These are phyloP conservation scores for Oreochromis tanganicae DNA, from an alignment of 2,113 vertebrate species.

Conservation along the genomic window DNA sequence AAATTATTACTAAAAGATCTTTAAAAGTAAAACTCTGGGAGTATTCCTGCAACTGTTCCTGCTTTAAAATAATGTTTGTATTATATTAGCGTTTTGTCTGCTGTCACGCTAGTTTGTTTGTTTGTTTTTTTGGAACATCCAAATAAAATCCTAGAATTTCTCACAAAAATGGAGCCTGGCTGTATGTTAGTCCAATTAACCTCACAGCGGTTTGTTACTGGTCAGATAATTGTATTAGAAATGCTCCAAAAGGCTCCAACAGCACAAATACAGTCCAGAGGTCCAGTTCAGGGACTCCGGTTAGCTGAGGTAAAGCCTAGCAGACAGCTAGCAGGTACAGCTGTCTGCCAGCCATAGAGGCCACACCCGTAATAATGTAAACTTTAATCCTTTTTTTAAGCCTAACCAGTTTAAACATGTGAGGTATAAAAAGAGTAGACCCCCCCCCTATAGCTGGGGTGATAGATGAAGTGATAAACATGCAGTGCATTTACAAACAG, in stretches of 20 bases:
- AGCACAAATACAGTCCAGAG: neutral
- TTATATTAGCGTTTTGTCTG: neutral
- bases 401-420: neutral
- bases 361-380: neutral
- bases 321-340: too few relatives aligned
- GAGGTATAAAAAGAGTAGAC: neutral
- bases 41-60: too few relatives aligned
- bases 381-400: neutral
- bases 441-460: too few relatives aligned
- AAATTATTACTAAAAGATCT: neutral
- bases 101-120: neutral
- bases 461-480: neutral
- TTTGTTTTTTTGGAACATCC: neutral
- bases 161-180: neutral
- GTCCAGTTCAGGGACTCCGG: neutral
- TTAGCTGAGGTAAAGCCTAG: too few relatives aligned
- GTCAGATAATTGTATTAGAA: neutral
- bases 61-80: rapidly evolving
- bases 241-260: neutral
- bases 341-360: neutral
- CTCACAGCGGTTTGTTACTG: neutral
- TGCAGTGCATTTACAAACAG: neutral
- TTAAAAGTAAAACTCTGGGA: neutral
- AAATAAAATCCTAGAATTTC: neutral
- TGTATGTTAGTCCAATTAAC: neutral